These are phyloP conservation scores for Trichopria drosophilae DNA, from an alignment of 2,888 invertebrate species.

Conservation along the genomic window DNA sequence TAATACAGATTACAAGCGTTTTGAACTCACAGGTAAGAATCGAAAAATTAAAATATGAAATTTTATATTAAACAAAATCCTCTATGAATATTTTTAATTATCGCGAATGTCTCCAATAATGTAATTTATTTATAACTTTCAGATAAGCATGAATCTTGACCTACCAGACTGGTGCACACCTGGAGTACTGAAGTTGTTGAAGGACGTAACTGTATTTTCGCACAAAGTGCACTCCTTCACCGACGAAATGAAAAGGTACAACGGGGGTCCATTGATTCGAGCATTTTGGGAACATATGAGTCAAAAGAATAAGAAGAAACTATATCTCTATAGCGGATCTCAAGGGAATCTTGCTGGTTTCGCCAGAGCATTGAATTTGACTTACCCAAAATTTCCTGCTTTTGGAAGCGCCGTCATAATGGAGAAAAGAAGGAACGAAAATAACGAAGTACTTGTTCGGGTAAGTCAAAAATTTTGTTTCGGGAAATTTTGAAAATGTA, in stretches of 20 bases:
- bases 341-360: slow-evolving; percentile 17
- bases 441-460: too few relatives aligned
- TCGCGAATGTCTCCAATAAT: too few relatives aligned
- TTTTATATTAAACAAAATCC: too few relatives aligned
- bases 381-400: slow-evolving; percentile 14
- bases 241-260: slow-evolving; percentile 1
- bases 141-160: slow-evolving; percentile 13
- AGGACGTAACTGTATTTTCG: slow-evolving; percentile 14
- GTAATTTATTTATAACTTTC: too few relatives aligned
- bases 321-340: slow-evolving; percentile 17
- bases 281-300: slow-evolving; percentile 10
- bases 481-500: too few relatives aligned
- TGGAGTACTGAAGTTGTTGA: slow-evolving; percentile 12
- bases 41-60: too few relatives aligned
- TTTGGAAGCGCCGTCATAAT: slow-evolving; percentile 19
- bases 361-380: slow-evolving; percentile 2
- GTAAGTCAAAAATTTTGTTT: too few relatives aligned
- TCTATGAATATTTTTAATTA: too few relatives aligned
- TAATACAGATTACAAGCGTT: too few relatives aligned
- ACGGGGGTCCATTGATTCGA: slow-evolving; percentile 20
- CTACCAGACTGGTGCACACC: slow-evolving; percentile 24
- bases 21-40: too few relatives aligned
- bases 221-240: slow-evolving; percentile 15
- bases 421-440: slow-evolving; percentile 7
- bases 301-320: not conserved